Evolutionary conservation across 2,888 invertebrate species (phyloP).

Genomic region (Drosophila nr. perissopoda): DNA sequence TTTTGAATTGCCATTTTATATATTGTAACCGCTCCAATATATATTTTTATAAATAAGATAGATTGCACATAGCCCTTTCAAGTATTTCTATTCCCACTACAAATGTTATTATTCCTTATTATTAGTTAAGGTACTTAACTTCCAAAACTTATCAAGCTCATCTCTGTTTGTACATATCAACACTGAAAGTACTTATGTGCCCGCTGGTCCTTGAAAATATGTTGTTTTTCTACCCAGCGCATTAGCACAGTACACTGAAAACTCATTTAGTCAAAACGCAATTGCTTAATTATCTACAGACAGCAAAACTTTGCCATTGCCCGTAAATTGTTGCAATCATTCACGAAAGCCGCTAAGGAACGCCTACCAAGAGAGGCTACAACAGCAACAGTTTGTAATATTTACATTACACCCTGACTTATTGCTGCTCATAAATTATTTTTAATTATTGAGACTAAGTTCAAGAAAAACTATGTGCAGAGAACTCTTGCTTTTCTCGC

Average conservation of each 20-base stretch:
- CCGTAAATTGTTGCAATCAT: slow-evolving; percentile 70
- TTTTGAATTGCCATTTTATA: background rate
- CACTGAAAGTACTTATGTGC: slow-evolving; percentile 11
- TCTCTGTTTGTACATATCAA: background rate
- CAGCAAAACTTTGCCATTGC: slow-evolving; percentile 50
- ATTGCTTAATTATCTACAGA: slow-evolving; percentile 78
- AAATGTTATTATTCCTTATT: background rate
- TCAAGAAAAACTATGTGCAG: slow-evolving; percentile 33
- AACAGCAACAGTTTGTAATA: slow-evolving; percentile 47
- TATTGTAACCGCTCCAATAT: background rate
- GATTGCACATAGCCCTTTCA: background rate
- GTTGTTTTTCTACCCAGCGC: slow-evolving; percentile 1
- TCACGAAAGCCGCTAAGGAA: slow-evolving; percentile 46
- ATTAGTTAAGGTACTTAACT: no score
- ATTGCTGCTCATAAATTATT: slow-evolving; percentile 75
- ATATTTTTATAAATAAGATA: background rate
- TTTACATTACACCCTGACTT: slow-evolving; percentile 69
- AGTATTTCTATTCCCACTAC: background rate
- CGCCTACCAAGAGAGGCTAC: slow-evolving; percentile 11
- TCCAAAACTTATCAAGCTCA: background rate
- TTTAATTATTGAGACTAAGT: slow-evolving; percentile 68
- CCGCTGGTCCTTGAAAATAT: slow-evolving; percentile 16
- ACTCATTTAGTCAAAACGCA: slow-evolving; percentile 76
- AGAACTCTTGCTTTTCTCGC: slow-evolving; percentile 32
- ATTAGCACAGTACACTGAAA: slow-evolving; percentile 47